Conservation (phyloP, 2,113 vertebrate species). For the Channa maculata region DNA sequence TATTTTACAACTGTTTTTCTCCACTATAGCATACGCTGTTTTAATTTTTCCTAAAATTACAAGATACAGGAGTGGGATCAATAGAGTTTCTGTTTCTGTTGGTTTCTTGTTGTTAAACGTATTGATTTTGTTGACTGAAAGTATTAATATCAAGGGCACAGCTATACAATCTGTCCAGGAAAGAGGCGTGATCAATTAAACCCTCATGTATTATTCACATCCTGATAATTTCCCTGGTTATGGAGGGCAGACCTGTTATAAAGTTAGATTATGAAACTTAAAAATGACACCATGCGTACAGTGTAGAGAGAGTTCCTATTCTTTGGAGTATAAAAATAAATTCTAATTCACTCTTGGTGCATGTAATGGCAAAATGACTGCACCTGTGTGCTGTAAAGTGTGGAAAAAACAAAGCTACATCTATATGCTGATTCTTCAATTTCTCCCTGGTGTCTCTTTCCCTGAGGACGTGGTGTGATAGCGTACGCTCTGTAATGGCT, state of each 20-base stretch:
- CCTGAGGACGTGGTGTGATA: slow-evolving; percentile 56
- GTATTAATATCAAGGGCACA: slow-evolving; percentile 66
- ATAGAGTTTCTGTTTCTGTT: slow-evolving; percentile 41
- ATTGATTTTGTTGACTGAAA: slow-evolving; percentile 68
- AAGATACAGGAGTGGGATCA: background rate
- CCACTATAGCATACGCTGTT: slow-evolving; percentile 6
- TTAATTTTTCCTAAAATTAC: slow-evolving; percentile 14
- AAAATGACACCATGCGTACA: slow-evolving; percentile 13
- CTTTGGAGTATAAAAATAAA: slow-evolving; percentile 40
- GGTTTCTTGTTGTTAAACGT: slow-evolving; percentile 29
- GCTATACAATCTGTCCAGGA: slow-evolving; percentile 54
- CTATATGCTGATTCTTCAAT: slow-evolving; percentile 71
- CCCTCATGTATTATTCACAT: slow-evolving; percentile 74
- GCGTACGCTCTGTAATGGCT: slow-evolving; percentile 58
- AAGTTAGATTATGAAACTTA: slow-evolving; percentile 35
- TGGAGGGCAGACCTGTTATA: slow-evolving; percentile 34
- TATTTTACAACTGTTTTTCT: slow-evolving; percentile 5
- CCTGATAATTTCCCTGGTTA: slow-evolving; percentile 49
- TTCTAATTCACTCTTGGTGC: slow-evolving; percentile 37
- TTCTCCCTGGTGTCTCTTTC: slow-evolving; percentile 47
- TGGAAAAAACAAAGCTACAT: slow-evolving; percentile 51
- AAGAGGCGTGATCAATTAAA: slow-evolving; percentile 71
- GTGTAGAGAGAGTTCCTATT: slow-evolving; percentile 17
- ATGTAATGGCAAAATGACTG: slow-evolving; percentile 43
- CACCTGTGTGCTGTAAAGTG: slow-evolving; percentile 49